A percentile compares a stretch with the other conserved stretches of the same genome.
phyloP scores from a whole-genome alignment of 2,888 invertebrate species.

The Caenorhabditis sulstoni region DNA sequence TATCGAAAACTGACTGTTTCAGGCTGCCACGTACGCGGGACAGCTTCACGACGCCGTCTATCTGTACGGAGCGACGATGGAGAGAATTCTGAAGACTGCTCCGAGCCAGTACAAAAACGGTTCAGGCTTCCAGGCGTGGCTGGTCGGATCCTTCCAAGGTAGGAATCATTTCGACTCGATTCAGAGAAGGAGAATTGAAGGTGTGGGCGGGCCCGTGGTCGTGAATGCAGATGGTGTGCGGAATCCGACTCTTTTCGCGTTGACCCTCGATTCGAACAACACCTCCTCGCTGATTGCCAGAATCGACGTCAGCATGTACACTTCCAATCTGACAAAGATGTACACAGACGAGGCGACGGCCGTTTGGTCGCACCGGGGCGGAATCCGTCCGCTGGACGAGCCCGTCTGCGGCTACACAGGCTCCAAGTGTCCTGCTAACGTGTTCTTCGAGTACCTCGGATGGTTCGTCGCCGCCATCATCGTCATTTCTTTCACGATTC shows the following conservation, averaged over 20 bases:
- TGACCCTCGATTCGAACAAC: constrained; percentile 43
- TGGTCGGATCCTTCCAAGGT: constrained; percentile 39
- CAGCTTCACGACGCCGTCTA: constrained; percentile 69
- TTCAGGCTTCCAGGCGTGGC: constrained; percentile 22
- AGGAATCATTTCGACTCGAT: background rate
- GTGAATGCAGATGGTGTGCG: constrained; percentile 34
- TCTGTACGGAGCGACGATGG: constrained; percentile 64
- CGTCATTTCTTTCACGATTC: constrained; percentile 36
- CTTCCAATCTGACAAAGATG: constrained; percentile 18
- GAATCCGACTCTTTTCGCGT: constrained; percentile 40
- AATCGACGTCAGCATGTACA: constrained; percentile 24
- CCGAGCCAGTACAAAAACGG: constrained; percentile 55
- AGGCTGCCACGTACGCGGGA: constrained; percentile 61
- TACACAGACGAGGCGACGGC: constrained; percentile 42
- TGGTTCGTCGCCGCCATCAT: constrained; percentile 53
- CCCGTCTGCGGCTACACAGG: constrained; percentile 68
- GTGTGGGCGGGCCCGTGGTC: constrained; percentile 29
- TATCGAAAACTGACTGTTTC: background rate
- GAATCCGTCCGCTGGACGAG: constrained; percentile 56
- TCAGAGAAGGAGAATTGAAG: constrained; percentile 2
- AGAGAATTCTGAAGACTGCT: constrained; percentile 43
- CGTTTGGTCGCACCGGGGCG: constrained; percentile 45
- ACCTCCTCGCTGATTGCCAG: constrained; percentile 24
- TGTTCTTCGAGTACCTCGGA: constrained; percentile 44
- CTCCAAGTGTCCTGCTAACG: constrained; percentile 54